Evolutionary conservation across 2,797 vertebrate species (phyloP), one percentile per base, ranked within the genome.

Genomic region (Amblyopsis hoosieri): DNA sequence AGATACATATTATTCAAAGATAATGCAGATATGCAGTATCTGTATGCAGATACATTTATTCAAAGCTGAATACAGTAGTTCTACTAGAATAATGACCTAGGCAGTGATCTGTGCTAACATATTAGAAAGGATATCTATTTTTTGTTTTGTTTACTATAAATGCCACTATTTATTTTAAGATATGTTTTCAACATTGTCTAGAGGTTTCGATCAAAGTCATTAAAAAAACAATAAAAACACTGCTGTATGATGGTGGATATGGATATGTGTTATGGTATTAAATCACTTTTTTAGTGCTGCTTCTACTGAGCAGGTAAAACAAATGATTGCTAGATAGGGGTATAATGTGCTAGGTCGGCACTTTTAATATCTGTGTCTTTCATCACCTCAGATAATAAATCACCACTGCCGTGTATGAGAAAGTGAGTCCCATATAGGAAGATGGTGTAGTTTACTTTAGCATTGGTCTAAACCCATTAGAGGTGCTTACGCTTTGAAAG

Each of bases 301-400:
- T 63, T 54, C 62, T 63, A 52, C 50, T 46, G 15, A 49, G 63
- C 64, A 84, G 84, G 14, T 86, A 70, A 86, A 89, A 88, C 86
- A 89, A 81, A 83, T 84, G 62, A 67, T 53, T 54, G 60, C 57
- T 45, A 53, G 67, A 33, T 19, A 15, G 68, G 54, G 57, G 48
- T 76, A 54, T 72, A 81, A 85, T 72, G 68, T 74, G 74, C 79
- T 72, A 66, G 66, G 64, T 81, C 79, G 66, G 76, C 79, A 78
- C 72, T 78, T 56, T 17, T 54, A 64, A 62, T 84, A 87, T 89
- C 82, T 78, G 72, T 51, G 57, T 69, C 79, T 85, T 91, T 87
- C 76, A 87, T 90, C 86, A 88, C 67, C 14, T 53, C 3, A 33
- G 47, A 58, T 78, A 64, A 86, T 90, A 89, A 84, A 92, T 91